Percentiles rank a stretch among this genome's conserved stretches.
These are phyloP conservation scores for Pocota personata DNA, from an alignment of 2,888 invertebrate species.

Conservation along the genomic window DNA sequence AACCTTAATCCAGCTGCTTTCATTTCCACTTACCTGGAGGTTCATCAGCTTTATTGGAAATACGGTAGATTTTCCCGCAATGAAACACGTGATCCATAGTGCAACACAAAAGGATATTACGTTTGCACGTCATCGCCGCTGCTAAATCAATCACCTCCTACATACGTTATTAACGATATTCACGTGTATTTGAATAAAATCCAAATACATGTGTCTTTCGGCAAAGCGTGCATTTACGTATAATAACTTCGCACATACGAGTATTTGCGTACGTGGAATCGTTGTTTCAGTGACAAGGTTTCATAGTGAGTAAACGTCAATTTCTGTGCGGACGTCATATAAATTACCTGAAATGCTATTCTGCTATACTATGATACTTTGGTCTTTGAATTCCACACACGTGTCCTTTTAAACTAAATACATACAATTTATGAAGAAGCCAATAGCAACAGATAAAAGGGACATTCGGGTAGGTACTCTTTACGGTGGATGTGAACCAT, in stretches of 20 bases:
- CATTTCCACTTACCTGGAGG: no score
- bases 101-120: neutral
- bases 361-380: neutral
- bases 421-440: neutral
- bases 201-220: neutral
- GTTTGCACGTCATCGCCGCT: neutral
- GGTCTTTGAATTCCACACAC: neutral
- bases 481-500: neutral
- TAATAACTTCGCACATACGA: no score
- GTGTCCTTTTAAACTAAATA: slow-evolving; percentile 5
- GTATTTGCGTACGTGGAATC: neutral
- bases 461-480: neutral
- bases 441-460: neutral
- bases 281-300: neutral
- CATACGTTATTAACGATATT: neutral
- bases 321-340: neutral
- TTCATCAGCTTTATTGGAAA: no score
- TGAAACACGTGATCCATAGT: neutral
- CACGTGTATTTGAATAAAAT: neutral
- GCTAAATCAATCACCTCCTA: neutral
- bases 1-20: no score
- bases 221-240: neutral
- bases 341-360: neutral
- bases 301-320: neutral
- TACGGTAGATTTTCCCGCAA: neutral